Base-by-base conservation (phyloP, 2,113 vertebrate genomes). In the Podocnemis expansa region DNA sequence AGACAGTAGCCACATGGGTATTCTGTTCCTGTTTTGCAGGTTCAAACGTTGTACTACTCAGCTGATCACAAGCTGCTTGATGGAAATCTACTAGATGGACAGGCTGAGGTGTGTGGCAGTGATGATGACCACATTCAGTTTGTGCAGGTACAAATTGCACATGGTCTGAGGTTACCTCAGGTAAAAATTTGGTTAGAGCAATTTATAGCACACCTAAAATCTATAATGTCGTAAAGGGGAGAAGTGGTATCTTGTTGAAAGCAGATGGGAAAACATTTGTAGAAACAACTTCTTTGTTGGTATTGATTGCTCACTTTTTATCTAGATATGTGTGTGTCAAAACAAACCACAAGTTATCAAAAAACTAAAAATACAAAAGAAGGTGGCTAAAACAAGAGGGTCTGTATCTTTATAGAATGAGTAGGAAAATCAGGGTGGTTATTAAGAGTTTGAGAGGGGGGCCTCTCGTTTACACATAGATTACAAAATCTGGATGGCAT, bases 1-100 rank as follows among this genome's bases (percentile, higher is more conserved):
- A 99, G 98, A 99, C 98, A 95, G 97, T 95, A 97, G 99, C 99
- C 99, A 99, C 99, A 99, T 99, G 99, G 99, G 98, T 99, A 96
- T 99, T 98, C 99, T 99, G 99, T 99, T 98, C 98, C 98, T 99
- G 99, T 99, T 98, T 99, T 99, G 96, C 99, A 99, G 99, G 99
- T 99, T 98, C 99, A 99, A 99, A 99, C 98, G 98, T 98, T 99
- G 99, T 99, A 99, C 99, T 99, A 99, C 99, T 99, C 99, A 98
- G 99, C 99, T 98, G 99, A 99, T 98, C 99, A 99, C 98, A 99
- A 99, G 99, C 99, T 99, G 98, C 99, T 99, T 98, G 99, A 99
- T 98, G 99, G 99, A 98, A 99, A 98, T 98, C 98, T 99, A 98
- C 98, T 99, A 99, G 99, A 99, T 98, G 99, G 99, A 98, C 99